Conservation (phyloP, 2,113 vertebrate genomes). For the Meles meles region DNA sequence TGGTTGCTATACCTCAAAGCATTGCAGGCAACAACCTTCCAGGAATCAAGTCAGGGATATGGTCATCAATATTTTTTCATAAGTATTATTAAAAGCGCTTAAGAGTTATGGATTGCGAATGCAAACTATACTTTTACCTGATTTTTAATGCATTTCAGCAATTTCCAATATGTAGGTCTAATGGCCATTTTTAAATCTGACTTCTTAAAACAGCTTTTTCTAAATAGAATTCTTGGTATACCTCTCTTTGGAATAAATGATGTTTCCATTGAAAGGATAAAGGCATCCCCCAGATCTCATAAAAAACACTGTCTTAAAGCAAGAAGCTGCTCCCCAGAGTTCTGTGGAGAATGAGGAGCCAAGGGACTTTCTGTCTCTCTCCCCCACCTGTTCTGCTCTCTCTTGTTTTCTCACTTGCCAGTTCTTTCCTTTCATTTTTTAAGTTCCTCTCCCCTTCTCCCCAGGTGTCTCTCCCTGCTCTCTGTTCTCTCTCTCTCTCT, state of each 20-base stretch:
- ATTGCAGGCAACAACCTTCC: background rate
- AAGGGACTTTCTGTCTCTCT: background rate
- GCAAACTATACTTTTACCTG: background rate
- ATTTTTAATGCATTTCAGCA: background rate
- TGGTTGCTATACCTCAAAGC: background rate
- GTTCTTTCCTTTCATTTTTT: background rate
- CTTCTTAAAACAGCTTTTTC: background rate
- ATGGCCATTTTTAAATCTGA: background rate
- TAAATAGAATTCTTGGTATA: background rate
- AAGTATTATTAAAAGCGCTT: background rate
- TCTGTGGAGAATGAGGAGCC: background rate
- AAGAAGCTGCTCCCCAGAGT: background rate
- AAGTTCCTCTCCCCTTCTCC: background rate
- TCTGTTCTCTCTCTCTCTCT: background rate
- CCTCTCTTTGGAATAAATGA: background rate
- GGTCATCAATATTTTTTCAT: background rate
- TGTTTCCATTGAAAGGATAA: background rate
- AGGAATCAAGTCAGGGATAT: background rate
- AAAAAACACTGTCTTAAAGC: background rate
- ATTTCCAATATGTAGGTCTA: background rate
- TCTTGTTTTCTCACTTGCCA: background rate
- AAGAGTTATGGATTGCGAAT: background rate
- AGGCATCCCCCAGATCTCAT: background rate
- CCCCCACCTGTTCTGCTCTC: background rate
- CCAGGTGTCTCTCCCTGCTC: too few species aligned